These are phyloP conservation scores for Merodon equestris DNA, from an alignment of 2,888 invertebrate species.

Conservation along the genomic window DNA sequence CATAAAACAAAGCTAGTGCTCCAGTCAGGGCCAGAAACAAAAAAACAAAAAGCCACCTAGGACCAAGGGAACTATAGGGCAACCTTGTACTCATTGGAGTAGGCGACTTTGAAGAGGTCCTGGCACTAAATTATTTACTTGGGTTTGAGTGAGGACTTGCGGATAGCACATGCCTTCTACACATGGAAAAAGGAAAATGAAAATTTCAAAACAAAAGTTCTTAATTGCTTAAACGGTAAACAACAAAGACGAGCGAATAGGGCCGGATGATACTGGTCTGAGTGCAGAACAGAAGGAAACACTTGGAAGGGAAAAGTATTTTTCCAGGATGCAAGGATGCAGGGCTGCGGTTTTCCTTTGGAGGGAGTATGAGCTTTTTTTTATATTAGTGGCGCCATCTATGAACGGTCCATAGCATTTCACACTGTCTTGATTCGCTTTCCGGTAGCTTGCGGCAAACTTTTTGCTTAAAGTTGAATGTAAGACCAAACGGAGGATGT, in stretches of 20 bases:
- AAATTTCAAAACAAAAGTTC: slow-evolving; percentile 50
- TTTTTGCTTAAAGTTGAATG: slow-evolving; percentile 38
- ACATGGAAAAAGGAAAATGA: slow-evolving; percentile 19
- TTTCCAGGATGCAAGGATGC: slow-evolving; percentile 55
- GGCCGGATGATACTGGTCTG: background rate
- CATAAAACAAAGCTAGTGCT: slow-evolving; percentile 48
- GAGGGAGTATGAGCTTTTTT: slow-evolving; percentile 47
- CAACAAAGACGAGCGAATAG: slow-evolving; percentile 24
- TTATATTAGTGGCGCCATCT: slow-evolving; percentile 53
- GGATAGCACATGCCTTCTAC: background rate
- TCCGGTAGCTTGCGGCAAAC: slow-evolving; percentile 44
- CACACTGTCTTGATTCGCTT: slow-evolving; percentile 35
- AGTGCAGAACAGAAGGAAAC: slow-evolving; percentile 21
- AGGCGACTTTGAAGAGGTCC: slow-evolving; percentile 36
- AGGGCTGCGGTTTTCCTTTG: slow-evolving; percentile 35
- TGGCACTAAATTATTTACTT: slow-evolving; percentile 59
- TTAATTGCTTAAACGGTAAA: slow-evolving; percentile 58
- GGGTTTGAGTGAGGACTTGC: slow-evolving; percentile 28
- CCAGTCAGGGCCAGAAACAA: slow-evolving; percentile 36
- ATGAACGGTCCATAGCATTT: slow-evolving; percentile 30
- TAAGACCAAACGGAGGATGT: background rate
- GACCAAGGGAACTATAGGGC: slow-evolving; percentile 2
- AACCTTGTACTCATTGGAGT: slow-evolving; percentile 15
- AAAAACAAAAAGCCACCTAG: slow-evolving; percentile 33
- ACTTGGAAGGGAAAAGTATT: slow-evolving; percentile 14